phyloP scores from a whole-genome alignment of 2,113 vertebrate species.

The Gobiocypris rarus region DNA sequence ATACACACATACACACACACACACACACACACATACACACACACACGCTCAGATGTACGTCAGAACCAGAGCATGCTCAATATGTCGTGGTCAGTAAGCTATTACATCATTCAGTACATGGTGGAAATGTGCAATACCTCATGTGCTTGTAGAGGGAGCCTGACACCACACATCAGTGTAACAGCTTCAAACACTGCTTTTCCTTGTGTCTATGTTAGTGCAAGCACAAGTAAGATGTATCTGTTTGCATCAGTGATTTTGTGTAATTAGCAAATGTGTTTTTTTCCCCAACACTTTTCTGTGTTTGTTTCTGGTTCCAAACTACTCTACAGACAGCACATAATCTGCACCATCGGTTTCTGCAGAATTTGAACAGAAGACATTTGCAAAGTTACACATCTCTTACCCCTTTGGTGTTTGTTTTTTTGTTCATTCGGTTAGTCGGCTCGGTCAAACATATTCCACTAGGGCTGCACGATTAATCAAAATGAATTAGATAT shows the following conservation, averaged over 20 bases:
- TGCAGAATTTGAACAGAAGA: neutral
- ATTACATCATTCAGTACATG: neutral
- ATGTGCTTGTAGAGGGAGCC: conserved; percentile 44
- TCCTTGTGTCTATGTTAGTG: neutral
- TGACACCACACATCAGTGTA: neutral
- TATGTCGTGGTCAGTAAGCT: neutral
- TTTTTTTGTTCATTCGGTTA: neutral
- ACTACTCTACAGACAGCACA: neutral
- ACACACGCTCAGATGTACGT: neutral
- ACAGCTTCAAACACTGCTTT: neutral
- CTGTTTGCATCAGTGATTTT: conserved; percentile 11
- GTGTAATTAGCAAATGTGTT: neutral
- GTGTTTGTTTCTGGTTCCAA: neutral
- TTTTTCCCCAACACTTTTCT: neutral
- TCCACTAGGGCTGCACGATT: no score
- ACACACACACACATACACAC: no score
- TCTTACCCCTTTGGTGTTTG: neutral
- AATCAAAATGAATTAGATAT: no score
- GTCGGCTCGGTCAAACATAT: neutral
- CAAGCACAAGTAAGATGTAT: neutral
- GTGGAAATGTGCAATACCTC: neutral
- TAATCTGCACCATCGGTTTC: neutral
- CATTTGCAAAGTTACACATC: neutral
- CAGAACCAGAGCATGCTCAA: neutral
- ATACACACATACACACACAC: no score